Conservation (phyloP, 2,888 invertebrate species). For the Drosophila macrospina region DNA sequence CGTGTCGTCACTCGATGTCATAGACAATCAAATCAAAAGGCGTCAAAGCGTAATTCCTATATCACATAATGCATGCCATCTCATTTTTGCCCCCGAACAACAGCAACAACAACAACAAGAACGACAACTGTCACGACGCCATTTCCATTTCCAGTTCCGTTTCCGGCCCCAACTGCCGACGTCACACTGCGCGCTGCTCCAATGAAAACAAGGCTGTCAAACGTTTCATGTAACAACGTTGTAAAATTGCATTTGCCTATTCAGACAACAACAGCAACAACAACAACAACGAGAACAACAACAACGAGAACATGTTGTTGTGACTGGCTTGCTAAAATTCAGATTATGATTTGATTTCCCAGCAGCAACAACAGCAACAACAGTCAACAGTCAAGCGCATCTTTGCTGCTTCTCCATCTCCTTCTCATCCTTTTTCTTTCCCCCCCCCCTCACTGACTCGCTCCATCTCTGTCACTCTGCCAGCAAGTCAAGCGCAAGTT, state of each 20-base stretch:
- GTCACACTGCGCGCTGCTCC: too few species aligned
- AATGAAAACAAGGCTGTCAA: conserved; percentile 46
- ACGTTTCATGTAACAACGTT: conserved; percentile 72
- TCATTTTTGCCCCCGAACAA: conserved; percentile 33
- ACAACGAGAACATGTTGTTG: conserved; percentile 1
- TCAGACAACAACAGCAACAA: conserved; percentile 20
- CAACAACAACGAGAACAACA: conserved; percentile 17
- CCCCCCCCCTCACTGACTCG: background rate
- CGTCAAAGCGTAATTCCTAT: conserved; percentile 73
- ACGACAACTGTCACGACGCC: conserved; percentile 18
- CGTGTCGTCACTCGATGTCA: conserved; percentile 59
- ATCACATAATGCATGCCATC: conserved; percentile 59
- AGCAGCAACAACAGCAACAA: conserved; percentile 30
- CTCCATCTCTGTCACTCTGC: background rate
- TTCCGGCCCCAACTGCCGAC: conserved; percentile 15
- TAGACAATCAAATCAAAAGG: conserved; percentile 80
- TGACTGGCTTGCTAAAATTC: conserved; percentile 60
- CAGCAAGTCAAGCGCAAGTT: conserved; percentile 17
- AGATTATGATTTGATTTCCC: conserved; percentile 75
- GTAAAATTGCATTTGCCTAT: conserved; percentile 77
- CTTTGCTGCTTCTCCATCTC: conserved; percentile 1
- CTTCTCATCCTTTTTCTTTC: background rate
- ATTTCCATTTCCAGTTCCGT: conserved; percentile 43
- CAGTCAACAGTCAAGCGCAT: conserved; percentile 22
- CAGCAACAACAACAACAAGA: conserved; percentile 7